Conservation (phyloP, 2,797 vertebrate species). For the Crocidura indochinensis region DNA sequence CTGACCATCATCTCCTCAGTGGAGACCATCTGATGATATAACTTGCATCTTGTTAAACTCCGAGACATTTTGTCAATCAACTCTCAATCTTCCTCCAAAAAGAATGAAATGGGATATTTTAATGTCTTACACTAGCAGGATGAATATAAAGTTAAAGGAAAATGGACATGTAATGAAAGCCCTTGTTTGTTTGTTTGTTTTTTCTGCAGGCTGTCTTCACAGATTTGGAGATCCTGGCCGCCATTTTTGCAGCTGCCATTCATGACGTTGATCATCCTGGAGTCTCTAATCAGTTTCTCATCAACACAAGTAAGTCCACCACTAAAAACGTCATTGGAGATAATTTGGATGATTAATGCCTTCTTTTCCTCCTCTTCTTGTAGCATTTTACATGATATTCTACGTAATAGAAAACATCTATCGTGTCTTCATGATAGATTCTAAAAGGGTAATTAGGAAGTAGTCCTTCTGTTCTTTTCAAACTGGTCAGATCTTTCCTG, state of each 20-base stretch:
- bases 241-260: conserved; percentile 98
- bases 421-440: conserved; percentile 79
- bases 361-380: conserved; percentile 59
- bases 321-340: conserved; percentile 1
- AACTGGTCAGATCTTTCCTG: conserved; percentile 74
- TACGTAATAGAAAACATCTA: too few relatives aligned
- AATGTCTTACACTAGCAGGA: neutral
- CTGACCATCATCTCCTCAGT: neutral
- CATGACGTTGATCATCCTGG: conserved; percentile 99
- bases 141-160: neutral
- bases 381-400: too few relatives aligned
- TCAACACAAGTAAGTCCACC: conserved; percentile 97
- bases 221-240: conserved; percentile 98
- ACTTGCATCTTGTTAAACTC: neutral
- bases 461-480: conserved; percentile 74
- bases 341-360: conserved; percentile 66
- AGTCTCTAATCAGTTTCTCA: conserved; percentile 99
- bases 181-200: neutral
- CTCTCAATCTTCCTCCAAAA: neutral
- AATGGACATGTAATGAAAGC: neutral
- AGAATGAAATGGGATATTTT: neutral
- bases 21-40: conserved; percentile 1
- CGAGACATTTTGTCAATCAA: neutral
- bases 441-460: conserved; percentile 77
- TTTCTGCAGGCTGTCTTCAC: conserved; percentile 96